Evolutionary conservation across 2,888 invertebrate species (phyloP).

Genomic region (Globia sparganii): DNA sequence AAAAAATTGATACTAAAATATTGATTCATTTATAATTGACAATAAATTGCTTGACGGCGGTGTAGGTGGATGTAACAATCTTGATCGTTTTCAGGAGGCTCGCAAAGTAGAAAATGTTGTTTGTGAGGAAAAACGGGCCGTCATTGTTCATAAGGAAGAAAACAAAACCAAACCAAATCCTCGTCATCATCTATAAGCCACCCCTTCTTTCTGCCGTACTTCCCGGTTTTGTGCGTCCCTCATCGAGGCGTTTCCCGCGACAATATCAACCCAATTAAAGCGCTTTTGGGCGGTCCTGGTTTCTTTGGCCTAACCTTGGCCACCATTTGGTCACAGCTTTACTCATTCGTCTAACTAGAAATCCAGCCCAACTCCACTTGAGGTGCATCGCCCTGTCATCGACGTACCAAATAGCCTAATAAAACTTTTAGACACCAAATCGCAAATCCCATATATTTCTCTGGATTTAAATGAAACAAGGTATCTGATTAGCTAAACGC

Average conservation of each 20-base stretch:
- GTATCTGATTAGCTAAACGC: neutral
- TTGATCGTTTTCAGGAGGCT: neutral
- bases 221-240: neutral
- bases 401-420: neutral
- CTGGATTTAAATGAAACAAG: neutral
- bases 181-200: neutral
- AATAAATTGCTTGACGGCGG: neutral
- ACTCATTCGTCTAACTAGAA: neutral
- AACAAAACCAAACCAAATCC: neutral
- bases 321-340: neutral
- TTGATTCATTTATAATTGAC: too few relatives aligned
- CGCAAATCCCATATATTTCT: neutral
- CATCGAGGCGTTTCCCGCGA: neutral
- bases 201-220: neutral
- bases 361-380: neutral
- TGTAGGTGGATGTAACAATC: neutral
- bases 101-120: neutral
- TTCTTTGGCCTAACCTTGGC: neutral
- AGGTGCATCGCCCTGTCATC: neutral
- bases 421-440: neutral
- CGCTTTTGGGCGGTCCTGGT: neutral
- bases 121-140: neutral
- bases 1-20: too few relatives aligned
- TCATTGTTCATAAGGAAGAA: neutral
- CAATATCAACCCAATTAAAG: neutral